Evolutionary conservation across 2,888 invertebrate genomes (phyloP).

Genomic region (Orthosia gracilis): DNA sequence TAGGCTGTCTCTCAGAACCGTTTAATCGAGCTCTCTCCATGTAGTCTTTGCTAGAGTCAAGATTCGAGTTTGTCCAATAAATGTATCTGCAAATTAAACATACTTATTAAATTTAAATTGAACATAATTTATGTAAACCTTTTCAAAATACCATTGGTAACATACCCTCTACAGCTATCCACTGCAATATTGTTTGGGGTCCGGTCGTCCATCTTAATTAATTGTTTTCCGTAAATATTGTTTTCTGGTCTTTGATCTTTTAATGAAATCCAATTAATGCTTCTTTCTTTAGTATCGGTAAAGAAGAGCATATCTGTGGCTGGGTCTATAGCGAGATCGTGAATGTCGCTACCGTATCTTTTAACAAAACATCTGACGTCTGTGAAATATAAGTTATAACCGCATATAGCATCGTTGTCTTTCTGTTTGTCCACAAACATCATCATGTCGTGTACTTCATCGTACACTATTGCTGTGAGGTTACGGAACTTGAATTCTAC

Average conservation of each 20-base stretch:
- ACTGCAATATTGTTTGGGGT: slow-evolving; percentile 94
- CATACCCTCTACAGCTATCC: slow-evolving; percentile 94
- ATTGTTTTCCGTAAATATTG: slow-evolving; percentile 77
- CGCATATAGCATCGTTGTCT: slow-evolving; percentile 93
- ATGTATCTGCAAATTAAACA: slow-evolving; percentile 90
- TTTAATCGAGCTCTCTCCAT: slow-evolving; percentile 95
- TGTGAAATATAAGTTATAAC: slow-evolving; percentile 82
- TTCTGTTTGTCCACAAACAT: slow-evolving; percentile 93
- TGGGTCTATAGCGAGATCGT: slow-evolving; percentile 95
- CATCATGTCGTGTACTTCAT: slow-evolving; percentile 92
- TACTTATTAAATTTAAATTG: not conserved
- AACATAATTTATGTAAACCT: not conserved
- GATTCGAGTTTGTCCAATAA: slow-evolving; percentile 96
- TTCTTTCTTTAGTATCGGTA: slow-evolving; percentile 93
- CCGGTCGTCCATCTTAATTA: slow-evolving; percentile 87
- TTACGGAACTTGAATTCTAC: not conserved
- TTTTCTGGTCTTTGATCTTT: slow-evolving; percentile 76
- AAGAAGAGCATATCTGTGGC: slow-evolving; percentile 94
- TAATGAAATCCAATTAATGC: slow-evolving; percentile 90
- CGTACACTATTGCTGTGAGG: slow-evolving; percentile 93
- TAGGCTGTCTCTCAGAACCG: slow-evolving; percentile 91
- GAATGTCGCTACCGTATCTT: slow-evolving; percentile 91
- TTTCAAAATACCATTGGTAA: slow-evolving; percentile 27
- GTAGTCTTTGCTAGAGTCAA: slow-evolving; percentile 91
- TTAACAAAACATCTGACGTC: slow-evolving; percentile 84